Evolutionary conservation across 2,888 invertebrate genomes (phyloP).

Genomic region (Eilema sororculum): DNA sequence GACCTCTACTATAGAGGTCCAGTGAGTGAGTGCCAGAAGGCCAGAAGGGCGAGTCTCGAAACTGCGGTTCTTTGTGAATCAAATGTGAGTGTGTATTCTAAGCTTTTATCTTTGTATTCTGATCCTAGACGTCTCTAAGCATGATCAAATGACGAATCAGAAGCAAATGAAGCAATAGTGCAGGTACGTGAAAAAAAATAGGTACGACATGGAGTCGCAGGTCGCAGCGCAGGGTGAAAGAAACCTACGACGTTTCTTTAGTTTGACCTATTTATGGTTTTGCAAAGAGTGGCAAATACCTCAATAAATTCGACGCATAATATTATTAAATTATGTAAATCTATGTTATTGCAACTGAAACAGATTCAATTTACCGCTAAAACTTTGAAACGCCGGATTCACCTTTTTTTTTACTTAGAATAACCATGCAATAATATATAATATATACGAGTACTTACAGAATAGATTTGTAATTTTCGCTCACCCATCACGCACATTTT

Average conservation of each 20-base stretch:
- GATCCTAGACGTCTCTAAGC: neutral
- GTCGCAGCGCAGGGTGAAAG: too few species aligned
- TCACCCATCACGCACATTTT: slow-evolving; percentile 57
- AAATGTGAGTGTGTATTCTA: too few species aligned
- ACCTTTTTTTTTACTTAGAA: neutral
- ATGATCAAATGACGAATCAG: neutral
- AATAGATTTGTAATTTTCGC: slow-evolving; percentile 31
- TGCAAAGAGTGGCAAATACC: neutral
- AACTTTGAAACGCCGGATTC: neutral
- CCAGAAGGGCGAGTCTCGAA: too few species aligned
- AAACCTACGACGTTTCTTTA: neutral
- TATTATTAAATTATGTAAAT: neutral
- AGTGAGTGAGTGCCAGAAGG: too few species aligned
- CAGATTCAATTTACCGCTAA: slow-evolving; percentile 7
- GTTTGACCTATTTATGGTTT: neutral
- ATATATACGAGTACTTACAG: slow-evolving; percentile 35
- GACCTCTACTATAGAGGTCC: too few species aligned
- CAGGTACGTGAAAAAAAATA: too few species aligned
- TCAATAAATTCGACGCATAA: neutral
- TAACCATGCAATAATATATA: neutral
- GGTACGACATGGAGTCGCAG: too few species aligned
- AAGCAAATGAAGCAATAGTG: too few species aligned
- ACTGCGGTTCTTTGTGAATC: too few species aligned
- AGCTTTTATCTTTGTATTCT: neutral
- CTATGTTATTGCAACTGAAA: neutral